Base-by-base conservation (phyloP, 1,140 invertebrate species). In the Atta colombica region DNA sequence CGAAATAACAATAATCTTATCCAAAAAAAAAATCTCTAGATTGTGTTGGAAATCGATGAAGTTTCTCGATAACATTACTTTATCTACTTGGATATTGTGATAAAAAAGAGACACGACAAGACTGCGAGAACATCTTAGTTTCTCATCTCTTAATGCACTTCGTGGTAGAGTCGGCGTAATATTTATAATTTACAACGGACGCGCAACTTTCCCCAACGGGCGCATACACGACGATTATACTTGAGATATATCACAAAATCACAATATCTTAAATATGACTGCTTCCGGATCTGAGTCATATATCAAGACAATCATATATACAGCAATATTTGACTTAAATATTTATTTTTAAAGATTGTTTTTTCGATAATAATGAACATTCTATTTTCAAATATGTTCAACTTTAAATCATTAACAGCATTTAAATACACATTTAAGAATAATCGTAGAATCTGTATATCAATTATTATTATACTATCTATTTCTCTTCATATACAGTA, bases 1-100 rank as follows among this genome's bases (percentile, higher is more conserved):
- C 1, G 3, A 77, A 61, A 75, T n/a, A 39, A 14, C 60, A 12
- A 31, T 49, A 49, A 14, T 21, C 5, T 35, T 75, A 39, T 58
- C 6, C 12, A 8, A 77, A 61, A 60, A 8, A 77, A 45, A 25
- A 21, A 21, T 16, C 25, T 31, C 14, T 45, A 49, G n/a, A 31
- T 65, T 63, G 69, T 53, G 55, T 60, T 75, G 61, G 10, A 28
- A 49, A 61, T 60, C 21, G 77, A 90, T 45, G 8, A 45, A 45
- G 39, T 89, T 74, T 81, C 69, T 78, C 74, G 71, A 87, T 81
- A 89, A 89, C 58, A 21, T 51, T 71, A 45, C 16, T 49, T 66
- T 35, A 14, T 55, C 51, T 35, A n/a, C 45, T 21, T 18, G 12
- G 0, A 58, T 35, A 89, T 89, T 77, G 77, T 61, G 85, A 87